Conservation (phyloP, 1,140 invertebrate genomes). For the Aphelenchoides fujianensis region DNA sequence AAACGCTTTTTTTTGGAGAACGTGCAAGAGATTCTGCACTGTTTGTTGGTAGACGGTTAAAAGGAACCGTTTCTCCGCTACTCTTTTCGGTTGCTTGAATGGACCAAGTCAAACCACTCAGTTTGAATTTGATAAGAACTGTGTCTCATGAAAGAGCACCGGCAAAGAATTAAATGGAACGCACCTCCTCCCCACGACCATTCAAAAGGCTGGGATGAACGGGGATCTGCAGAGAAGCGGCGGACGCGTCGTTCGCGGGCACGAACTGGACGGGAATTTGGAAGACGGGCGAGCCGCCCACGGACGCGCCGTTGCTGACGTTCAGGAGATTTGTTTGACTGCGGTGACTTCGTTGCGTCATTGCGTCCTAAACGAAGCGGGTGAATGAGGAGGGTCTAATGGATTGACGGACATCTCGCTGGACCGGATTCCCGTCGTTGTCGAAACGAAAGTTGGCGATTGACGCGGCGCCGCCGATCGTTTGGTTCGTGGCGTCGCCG, state of each 20-base stretch:
- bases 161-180: not conserved
- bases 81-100: too few relatives aligned
- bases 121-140: too few relatives aligned
- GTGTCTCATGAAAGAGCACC: not conserved
- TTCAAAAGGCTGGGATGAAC: constrained; percentile 19
- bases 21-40: too few relatives aligned
- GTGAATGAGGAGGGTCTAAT: not conserved
- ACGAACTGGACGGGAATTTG: constrained; percentile 24
- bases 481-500: not conserved
- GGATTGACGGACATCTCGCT: not conserved
- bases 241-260: constrained; percentile 2
- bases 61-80: too few relatives aligned
- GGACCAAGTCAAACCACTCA: not conserved
- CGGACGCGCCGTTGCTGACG: not conserved
- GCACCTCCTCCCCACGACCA: not conserved
- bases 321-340: not conserved
- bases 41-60: too few relatives aligned
- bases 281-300: constrained; percentile 15
- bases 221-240: constrained; percentile 16
- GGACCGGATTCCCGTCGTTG: constrained; percentile 7
- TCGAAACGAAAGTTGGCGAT: not conserved
- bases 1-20: not conserved
- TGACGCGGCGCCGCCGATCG: not conserved
- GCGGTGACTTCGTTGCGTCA: not conserved
- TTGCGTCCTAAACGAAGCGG: not conserved